phyloP scores from a whole-genome alignment of 1,140 invertebrate genomes.

The Tetragnatha versicolor region DNA sequence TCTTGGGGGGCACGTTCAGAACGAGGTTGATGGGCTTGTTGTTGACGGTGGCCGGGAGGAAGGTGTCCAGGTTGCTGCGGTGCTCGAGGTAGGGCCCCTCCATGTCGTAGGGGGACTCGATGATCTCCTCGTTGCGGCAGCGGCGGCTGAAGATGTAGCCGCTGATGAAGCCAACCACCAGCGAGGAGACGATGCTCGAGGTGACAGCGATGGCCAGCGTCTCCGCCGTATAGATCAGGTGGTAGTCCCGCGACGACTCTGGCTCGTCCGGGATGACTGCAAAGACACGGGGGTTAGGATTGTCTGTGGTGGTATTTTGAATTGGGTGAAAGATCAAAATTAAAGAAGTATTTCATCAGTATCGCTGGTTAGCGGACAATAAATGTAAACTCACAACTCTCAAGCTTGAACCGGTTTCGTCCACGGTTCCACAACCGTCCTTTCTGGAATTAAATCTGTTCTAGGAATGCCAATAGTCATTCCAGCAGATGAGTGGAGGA shows the following conservation, averaged over 20 bases:
- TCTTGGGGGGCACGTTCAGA: slow-evolving; percentile 72
- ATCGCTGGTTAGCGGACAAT: no score
- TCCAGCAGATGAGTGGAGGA: no score
- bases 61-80: slow-evolving; percentile 61
- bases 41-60: slow-evolving; percentile 69
- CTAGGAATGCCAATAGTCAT: no score
- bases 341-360: no score
- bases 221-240: slow-evolving; percentile 79
- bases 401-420: no score
- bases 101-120: slow-evolving; percentile 58
- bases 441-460: no score
- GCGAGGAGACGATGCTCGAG: slow-evolving; percentile 77
- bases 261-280: slow-evolving; percentile 39
- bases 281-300: background rate
- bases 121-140: slow-evolving; percentile 79
- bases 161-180: slow-evolving; percentile 81
- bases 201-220: slow-evolving; percentile 79
- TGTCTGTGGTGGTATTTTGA: no score
- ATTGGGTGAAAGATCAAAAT: no score
- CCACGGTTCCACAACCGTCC: no score
- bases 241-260: slow-evolving; percentile 76
- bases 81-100: slow-evolving; percentile 59
- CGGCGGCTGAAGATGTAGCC: slow-evolving; percentile 82
- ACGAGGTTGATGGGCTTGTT: slow-evolving; percentile 77
- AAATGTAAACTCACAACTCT: no score